Percentiles rank a stretch among this genome's conserved stretches.
Conservation (phyloP, 1,140 invertebrate species). For the Caenorhabditis tropicalis region DNA sequence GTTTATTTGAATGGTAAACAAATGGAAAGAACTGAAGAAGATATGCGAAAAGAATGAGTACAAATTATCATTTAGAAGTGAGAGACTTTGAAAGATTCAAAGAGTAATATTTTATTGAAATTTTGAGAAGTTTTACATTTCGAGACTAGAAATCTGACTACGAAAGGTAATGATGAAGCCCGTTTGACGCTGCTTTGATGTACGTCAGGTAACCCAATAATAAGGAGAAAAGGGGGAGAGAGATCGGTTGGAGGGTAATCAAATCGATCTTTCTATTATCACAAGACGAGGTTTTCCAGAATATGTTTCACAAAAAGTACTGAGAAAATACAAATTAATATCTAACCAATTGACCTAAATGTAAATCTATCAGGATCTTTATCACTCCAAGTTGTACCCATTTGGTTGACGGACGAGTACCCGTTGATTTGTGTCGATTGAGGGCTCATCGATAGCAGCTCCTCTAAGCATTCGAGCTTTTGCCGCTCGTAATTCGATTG, state of each 20-base stretch:
- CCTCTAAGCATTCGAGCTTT: conserved; percentile 30
- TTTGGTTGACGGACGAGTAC: conserved; percentile 13
- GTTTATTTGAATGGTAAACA: conserved; percentile 21
- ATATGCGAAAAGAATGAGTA: neutral
- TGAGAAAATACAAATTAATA: neutral
- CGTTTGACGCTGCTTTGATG: neutral
- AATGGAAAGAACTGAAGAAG: neutral
- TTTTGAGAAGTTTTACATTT: neutral
- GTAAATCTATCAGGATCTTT: too few relatives aligned
- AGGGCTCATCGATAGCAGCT: conserved; percentile 15
- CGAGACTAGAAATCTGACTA: neutral
- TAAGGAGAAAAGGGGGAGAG: neutral
- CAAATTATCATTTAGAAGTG: neutral
- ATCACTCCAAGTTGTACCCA: conserved; percentile 25
- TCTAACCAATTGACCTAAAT: neutral
- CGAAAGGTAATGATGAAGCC: neutral
- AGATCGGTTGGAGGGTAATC: neutral
- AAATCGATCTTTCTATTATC: conserved; percentile 20
- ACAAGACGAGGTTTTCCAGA: conserved; percentile 6
- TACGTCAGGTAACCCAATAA: neutral
- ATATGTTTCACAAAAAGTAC: neutral
- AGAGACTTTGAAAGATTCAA: neutral
- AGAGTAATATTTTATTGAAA: too few relatives aligned
- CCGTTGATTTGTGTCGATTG: conserved; percentile 22
- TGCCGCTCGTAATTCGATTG: neutral